phyloP scores from a whole-genome alignment of 2,113 vertebrate genomes.

The Siniperca chuatsi region DNA sequence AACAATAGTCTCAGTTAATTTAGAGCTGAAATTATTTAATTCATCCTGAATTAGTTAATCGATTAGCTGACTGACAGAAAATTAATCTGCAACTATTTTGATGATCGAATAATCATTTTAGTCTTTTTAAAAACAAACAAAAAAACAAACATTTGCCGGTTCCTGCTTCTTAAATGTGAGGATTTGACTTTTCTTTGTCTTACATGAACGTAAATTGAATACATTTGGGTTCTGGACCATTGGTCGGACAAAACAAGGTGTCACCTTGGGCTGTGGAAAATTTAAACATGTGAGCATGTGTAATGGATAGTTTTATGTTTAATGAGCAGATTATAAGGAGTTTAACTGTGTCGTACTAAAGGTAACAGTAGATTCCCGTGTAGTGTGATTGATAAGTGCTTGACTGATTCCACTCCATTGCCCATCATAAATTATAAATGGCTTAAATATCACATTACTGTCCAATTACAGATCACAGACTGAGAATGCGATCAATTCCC shows the following conservation, averaged over 20 bases:
- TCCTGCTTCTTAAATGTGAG: not conserved
- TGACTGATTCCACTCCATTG: conserved; percentile 59
- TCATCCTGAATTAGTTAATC: not conserved
- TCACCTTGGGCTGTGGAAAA: not conserved
- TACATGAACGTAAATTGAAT: not conserved
- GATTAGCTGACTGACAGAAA: conserved; percentile 10
- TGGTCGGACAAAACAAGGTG: not conserved
- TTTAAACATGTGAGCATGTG: not conserved
- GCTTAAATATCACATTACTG: conserved; percentile 69
- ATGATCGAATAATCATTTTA: not conserved
- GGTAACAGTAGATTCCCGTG: conserved; percentile 38
- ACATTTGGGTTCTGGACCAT: not conserved
- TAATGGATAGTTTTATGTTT: conserved; percentile 35
- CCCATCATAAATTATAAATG: conserved; percentile 66
- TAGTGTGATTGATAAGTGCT: conserved; percentile 64
- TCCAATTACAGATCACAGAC: conserved; percentile 56
- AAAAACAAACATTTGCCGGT: not conserved
- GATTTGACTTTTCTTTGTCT: not conserved
- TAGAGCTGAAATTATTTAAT: not conserved
- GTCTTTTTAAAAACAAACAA: not conserved
- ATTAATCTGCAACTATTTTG: not conserved
- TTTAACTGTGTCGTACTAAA: conserved; percentile 44
- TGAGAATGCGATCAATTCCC: conserved; percentile 58
- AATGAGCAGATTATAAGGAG: conserved; percentile 33
- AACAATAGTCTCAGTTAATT: not conserved